Conservation (phyloP, 2,797 vertebrate genomes). For the Rhinoraja longicauda region DNA sequence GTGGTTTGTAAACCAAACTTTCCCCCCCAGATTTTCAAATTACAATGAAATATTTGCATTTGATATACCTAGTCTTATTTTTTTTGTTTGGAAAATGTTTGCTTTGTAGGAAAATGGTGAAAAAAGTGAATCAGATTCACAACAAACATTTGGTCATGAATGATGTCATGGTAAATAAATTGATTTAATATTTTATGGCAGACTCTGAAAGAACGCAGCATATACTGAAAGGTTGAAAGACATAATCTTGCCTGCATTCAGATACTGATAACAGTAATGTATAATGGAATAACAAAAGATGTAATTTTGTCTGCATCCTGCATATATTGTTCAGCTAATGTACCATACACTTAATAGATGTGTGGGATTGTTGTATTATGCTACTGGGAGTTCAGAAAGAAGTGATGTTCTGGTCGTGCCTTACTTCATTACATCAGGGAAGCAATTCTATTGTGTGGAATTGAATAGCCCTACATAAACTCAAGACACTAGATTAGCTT, state of each 20-base stretch:
- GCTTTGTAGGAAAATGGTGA: neutral
- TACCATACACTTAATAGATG: neutral
- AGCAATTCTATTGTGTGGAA: slow-evolving; percentile 10
- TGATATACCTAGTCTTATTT: neutral
- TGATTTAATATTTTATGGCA: neutral
- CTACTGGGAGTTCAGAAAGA: neutral
- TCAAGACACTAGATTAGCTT: neutral
- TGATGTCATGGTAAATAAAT: neutral
- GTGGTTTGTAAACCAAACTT: neutral
- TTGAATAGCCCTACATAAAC: neutral
- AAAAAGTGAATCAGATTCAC: neutral
- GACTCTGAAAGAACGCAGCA: neutral
- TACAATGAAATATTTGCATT: neutral
- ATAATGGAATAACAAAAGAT: neutral
- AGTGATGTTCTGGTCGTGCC: neutral
- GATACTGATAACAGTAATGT: neutral
- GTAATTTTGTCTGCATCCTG: neutral
- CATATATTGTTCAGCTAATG: neutral
- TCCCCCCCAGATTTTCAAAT: too few relatives aligned
- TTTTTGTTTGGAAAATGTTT: neutral
- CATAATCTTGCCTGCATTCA: neutral
- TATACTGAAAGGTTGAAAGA: neutral
- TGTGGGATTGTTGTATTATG: neutral
- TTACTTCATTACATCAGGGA: slow-evolving; percentile 12
- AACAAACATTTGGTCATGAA: neutral